Evolutionary conservation across 2,888 invertebrate species (phyloP).

Genomic region (Drosophila pseudotakahashii): DNA sequence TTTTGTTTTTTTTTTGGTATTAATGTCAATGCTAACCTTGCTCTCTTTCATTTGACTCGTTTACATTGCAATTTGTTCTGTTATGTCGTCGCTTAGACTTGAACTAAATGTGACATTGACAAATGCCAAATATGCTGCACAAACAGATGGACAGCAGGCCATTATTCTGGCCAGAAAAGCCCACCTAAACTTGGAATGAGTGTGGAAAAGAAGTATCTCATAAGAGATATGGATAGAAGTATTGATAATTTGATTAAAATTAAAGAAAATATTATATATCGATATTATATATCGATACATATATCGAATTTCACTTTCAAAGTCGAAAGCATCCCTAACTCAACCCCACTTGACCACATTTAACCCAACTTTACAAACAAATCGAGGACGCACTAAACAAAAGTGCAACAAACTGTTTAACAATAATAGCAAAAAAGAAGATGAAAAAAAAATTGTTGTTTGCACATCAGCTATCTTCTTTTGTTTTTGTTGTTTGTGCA

Average conservation of each 20-base stretch:
- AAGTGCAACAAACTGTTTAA: constrained; percentile 33
- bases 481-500: constrained; percentile 11
- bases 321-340: background rate
- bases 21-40: constrained; percentile 80
- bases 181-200: background rate
- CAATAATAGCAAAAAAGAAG: constrained; percentile 7
- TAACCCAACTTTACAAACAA: constrained; percentile 10
- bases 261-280: too few relatives aligned
- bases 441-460: background rate
- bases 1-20: constrained; percentile 64
- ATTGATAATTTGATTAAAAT: too few relatives aligned
- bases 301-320: too few relatives aligned
- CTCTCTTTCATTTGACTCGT: constrained; percentile 74
- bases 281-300: too few relatives aligned
- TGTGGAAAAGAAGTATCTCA: background rate
- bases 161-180: background rate
- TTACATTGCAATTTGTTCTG: constrained; percentile 71
- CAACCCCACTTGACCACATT: too few relatives aligned
- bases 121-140: constrained; percentile 3
- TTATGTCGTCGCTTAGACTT: constrained; percentile 29
- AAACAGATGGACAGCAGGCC: constrained; percentile 5
- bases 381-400: constrained; percentile 30
- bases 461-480: constrained; percentile 1
- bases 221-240: too few relatives aligned
- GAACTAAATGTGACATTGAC: constrained; percentile 36